phyloP scores from a whole-genome alignment of 2,797 vertebrate species.

The Thaleichthys pacificus region DNA sequence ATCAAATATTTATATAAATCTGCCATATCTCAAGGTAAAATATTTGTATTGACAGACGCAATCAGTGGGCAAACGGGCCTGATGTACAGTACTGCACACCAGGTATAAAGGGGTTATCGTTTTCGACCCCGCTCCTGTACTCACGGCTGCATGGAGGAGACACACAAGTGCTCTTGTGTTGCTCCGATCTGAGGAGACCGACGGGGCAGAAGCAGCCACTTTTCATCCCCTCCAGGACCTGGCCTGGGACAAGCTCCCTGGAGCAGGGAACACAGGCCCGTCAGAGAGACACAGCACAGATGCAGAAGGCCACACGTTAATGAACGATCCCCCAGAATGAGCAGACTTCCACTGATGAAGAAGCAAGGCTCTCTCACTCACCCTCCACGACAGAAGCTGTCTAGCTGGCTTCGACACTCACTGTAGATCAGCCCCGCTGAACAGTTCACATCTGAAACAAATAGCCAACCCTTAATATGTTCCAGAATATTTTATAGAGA shows the following conservation, averaged over 20 bases:
- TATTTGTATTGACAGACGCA: background rate
- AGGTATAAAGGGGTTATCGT: background rate
- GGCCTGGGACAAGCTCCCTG: slow-evolving; percentile 35
- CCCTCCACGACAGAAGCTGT: slow-evolving; percentile 66
- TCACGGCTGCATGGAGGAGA: slow-evolving; percentile 58
- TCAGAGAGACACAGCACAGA: background rate
- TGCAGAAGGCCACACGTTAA: background rate
- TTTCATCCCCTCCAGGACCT: background rate
- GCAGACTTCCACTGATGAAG: background rate
- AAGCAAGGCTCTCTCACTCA: slow-evolving; percentile 37
- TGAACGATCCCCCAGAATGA: background rate
- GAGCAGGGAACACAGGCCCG: slow-evolving; percentile 10
- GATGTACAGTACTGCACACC: background rate
- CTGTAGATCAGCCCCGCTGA: slow-evolving; percentile 52
- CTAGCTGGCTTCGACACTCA: slow-evolving; percentile 50
- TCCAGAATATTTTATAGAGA: background rate
- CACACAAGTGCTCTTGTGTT: slow-evolving; percentile 61
- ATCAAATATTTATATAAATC: background rate
- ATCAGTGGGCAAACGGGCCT: background rate
- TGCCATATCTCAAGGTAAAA: too few species aligned
- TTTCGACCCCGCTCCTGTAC: slow-evolving; percentile 34
- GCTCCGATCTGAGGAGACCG: slow-evolving; percentile 39
- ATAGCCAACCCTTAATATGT: background rate
- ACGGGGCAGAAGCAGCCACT: slow-evolving; percentile 71
- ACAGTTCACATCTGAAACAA: slow-evolving; percentile 59